Evolutionary conservation across 2,888 invertebrate species (phyloP).

Genomic region (Harpalus rubripes): DNA sequence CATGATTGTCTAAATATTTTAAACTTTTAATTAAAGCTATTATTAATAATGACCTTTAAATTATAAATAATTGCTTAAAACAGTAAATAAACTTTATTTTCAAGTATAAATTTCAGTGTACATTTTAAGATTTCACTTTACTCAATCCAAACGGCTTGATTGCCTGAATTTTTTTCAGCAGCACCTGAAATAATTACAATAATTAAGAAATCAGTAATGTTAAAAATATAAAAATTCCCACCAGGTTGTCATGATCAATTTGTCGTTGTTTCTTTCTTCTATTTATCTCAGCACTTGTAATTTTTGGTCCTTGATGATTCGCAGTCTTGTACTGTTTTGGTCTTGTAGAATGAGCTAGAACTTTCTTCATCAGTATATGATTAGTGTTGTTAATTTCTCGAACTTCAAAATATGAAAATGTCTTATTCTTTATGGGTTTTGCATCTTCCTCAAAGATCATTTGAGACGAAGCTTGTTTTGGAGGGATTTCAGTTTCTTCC

Average conservation of each 20-base stretch:
- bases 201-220: conserved; percentile 23
- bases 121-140: conserved; percentile 53
- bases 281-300: conserved; percentile 71
- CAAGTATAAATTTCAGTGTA: conserved; percentile 9
- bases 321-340: conserved; percentile 68
- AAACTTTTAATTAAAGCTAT: conserved; percentile 11
- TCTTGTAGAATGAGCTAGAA: conserved; percentile 70
- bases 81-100: conserved; percentile 29
- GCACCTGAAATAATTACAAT: conserved; percentile 69
- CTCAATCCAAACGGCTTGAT: conserved; percentile 72
- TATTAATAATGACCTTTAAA: conserved; percentile 36
- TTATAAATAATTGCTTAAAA: conserved; percentile 40
- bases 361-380: conserved; percentile 71
- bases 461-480: not conserved
- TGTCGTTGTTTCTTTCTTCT: conserved; percentile 71
- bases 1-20: not conserved
- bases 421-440: conserved; percentile 68
- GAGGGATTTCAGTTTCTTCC: conserved; percentile 32
- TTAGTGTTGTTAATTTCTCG: conserved; percentile 71
- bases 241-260: conserved; percentile 72
- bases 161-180: conserved; percentile 71
- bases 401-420: conserved; percentile 70
- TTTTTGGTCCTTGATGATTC: conserved; percentile 64
- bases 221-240: conserved; percentile 67
- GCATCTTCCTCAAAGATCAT: conserved; percentile 37